Evolutionary conservation across 35 echinoderm and acorn worm genomes (phyloP).

Genomic region (Heliocidaris tuberculata): DNA sequence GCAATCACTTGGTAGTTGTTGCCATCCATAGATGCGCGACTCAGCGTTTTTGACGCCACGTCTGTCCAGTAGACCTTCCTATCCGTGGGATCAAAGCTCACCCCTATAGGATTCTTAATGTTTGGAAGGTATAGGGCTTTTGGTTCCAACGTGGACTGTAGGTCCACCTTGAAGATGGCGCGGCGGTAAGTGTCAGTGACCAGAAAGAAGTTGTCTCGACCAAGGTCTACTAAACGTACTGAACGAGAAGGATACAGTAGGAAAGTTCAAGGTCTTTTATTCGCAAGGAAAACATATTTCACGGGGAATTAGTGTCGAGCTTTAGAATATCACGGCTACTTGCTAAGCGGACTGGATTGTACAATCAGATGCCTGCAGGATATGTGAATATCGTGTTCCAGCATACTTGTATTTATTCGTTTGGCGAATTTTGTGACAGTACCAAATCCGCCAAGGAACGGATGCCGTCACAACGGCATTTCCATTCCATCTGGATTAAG

Average conservation of each 20-base stretch:
- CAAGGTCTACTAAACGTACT: constrained; percentile 50
- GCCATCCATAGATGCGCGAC: constrained; percentile 65
- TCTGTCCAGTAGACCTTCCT: constrained; percentile 90
- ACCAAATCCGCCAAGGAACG: no score
- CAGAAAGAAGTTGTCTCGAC: constrained; percentile 78
- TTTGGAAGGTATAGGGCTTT: constrained; percentile 55
- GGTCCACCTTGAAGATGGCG: constrained; percentile 79
- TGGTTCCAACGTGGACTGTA: constrained; percentile 38
- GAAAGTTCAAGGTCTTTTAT: background rate
- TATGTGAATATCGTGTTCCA: no score
- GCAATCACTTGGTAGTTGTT: constrained; percentile 56
- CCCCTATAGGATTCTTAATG: constrained; percentile 58
- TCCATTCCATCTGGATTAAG: no score
- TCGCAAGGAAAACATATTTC: no score
- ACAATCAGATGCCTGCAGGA: no score
- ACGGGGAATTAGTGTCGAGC: no score
- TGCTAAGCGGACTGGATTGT: no score
- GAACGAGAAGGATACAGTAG: background rate
- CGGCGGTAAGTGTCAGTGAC: constrained; percentile 72
- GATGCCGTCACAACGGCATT: no score
- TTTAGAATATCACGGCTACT: no score
- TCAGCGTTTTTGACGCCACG: constrained; percentile 54
- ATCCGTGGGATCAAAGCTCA: constrained; percentile 72
- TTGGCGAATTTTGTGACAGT: no score
- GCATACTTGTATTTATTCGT: no score